Evolutionary conservation across 2,888 invertebrate species (phyloP).

Genomic region (Agriopis aurantiaria): DNA sequence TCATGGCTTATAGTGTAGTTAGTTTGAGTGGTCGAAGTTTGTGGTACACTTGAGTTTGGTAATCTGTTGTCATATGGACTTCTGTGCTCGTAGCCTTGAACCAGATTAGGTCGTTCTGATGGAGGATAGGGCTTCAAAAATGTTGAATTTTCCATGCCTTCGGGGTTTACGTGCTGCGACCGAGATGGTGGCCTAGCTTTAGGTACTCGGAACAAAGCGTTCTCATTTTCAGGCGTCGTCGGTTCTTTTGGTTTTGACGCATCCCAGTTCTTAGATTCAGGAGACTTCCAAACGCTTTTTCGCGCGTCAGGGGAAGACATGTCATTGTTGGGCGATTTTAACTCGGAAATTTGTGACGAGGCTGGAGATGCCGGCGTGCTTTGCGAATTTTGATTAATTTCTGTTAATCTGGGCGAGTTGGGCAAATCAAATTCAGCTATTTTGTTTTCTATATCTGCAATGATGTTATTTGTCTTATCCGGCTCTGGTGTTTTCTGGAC

Average conservation of each 20-base stretch:
- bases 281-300: constrained; percentile 81
- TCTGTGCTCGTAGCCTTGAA: constrained; percentile 78
- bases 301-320: constrained; percentile 65
- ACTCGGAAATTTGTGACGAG: constrained; percentile 70
- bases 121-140: constrained; percentile 89
- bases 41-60: constrained; percentile 59
- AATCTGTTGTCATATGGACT: constrained; percentile 75
- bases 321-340: constrained; percentile 76
- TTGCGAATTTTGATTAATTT: constrained; percentile 78
- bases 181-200: constrained; percentile 89
- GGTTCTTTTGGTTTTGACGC: constrained; percentile 74
- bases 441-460: constrained; percentile 69
- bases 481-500: constrained; percentile 66
- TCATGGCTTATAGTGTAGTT: constrained; percentile 81
- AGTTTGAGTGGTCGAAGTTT: constrained; percentile 65
- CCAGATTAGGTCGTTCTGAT: constrained; percentile 75
- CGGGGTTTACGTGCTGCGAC: constrained; percentile 81
- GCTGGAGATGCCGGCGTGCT: constrained; percentile 76
- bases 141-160: constrained; percentile 82
- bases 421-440: constrained; percentile 80
- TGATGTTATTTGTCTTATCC: constrained; percentile 62
- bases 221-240: constrained; percentile 73
- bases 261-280: constrained; percentile 81
- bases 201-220: constrained; percentile 88
- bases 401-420: constrained; percentile 76